Conservation (phyloP, 2,797 vertebrate species). For the Premnoplex brunnescens region DNA sequence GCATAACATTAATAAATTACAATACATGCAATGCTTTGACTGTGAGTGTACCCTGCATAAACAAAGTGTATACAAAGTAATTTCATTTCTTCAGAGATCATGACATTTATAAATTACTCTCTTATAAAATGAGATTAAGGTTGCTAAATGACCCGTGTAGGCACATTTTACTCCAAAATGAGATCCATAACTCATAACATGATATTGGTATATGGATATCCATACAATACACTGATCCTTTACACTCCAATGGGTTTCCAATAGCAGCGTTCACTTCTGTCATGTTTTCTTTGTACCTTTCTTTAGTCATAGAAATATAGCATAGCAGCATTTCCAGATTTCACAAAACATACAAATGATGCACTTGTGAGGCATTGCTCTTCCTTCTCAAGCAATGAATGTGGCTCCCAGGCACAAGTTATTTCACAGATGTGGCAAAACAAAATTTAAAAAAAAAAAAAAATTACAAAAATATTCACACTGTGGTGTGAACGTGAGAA, state of each 20-base stretch:
- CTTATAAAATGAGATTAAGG: conserved; percentile 63
- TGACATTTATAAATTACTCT: conserved; percentile 67
- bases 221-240: background rate
- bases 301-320: conserved; percentile 1
- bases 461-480: background rate
- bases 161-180: conserved; percentile 64
- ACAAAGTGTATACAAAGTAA: conserved; percentile 30
- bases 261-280: background rate
- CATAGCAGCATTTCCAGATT: conserved; percentile 19
- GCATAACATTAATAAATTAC: conserved; percentile 37
- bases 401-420: conserved; percentile 17
- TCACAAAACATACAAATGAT: conserved; percentile 15
- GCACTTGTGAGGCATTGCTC: background rate
- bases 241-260: background rate
- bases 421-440: conserved; percentile 15
- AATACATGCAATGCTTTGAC: background rate
- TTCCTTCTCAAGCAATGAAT: background rate
- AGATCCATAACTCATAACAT: conserved; percentile 54
- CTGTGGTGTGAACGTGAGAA: background rate
- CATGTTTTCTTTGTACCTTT: conserved; percentile 22
- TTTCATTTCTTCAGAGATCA: conserved; percentile 45
- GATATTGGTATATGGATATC: background rate
- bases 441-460: background rate
- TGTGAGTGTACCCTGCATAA: background rate
- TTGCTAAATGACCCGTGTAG: conserved; percentile 29